phyloP scores from a whole-genome alignment of 2,113 vertebrate species.

The Ictalurus furcatus region DNA sequence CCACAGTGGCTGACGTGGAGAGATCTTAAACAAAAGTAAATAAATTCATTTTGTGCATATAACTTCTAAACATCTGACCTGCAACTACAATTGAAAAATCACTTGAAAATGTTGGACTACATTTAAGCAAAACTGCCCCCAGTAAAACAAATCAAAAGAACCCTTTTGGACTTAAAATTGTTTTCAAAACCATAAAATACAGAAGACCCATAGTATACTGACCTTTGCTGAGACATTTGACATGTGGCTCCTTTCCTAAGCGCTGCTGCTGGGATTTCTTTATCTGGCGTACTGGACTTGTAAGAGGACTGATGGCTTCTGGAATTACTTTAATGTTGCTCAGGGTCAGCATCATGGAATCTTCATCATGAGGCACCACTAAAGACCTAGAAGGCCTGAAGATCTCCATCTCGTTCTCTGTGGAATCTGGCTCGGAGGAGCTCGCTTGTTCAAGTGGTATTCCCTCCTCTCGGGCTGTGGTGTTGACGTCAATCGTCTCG shows the following conservation, averaged over 20 bases:
- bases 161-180: not conserved
- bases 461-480: slow-evolving; percentile 53
- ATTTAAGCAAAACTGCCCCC: not conserved
- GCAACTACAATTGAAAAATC: not conserved
- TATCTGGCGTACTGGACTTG: slow-evolving; percentile 83
- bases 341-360: slow-evolving; percentile 88
- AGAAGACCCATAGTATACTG: slow-evolving; percentile 42
- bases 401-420: slow-evolving; percentile 34
- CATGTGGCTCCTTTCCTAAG: slow-evolving; percentile 72
- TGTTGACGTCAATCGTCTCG: slow-evolving; percentile 61
- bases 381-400: slow-evolving; percentile 55
- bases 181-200: not conserved
- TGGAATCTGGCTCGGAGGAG: slow-evolving; percentile 62
- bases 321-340: slow-evolving; percentile 85
- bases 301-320: slow-evolving; percentile 89
- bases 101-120: not conserved
- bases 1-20: slow-evolving; percentile 39
- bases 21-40: slow-evolving; percentile 63
- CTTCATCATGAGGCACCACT: slow-evolving; percentile 79
- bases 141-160: not conserved
- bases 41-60: not conserved
- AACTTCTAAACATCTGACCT: not conserved
- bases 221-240: slow-evolving; percentile 85
- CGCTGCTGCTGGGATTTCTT: slow-evolving; percentile 72
- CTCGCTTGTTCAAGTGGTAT: slow-evolving; percentile 15